Base-by-base conservation (phyloP, 2,888 invertebrate species). In the Cephalotes varians region DNA sequence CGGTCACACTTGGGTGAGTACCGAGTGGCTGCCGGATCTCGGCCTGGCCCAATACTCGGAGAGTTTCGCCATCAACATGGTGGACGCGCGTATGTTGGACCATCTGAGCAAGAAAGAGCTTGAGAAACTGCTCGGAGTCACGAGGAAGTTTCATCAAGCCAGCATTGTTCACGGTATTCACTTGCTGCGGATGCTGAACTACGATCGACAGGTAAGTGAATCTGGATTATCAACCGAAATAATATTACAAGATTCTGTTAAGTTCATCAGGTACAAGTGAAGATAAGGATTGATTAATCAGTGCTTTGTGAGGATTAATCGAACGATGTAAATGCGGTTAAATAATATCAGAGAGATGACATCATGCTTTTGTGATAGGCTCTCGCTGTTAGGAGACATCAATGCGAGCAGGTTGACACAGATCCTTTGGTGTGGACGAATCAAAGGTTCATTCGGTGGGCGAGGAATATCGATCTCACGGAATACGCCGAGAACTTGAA, bases 401-500 rank as follows among this genome's bases (percentile, higher is more conserved):
- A 98, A 93, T 98, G 98, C 94, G 98, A 98, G 94, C 97, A 97
- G 90, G 96, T 97, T 83, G 98, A 98, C 93, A 97, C 97, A 6
- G 99, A 99, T 95, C 98, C 98, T 71, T 96, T 99, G 90, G 98
- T 99, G 74, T 99, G 99, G 99, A 98, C 98, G 91, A 99, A 98
- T 95, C 98, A 98, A 94, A 96, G 98, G 93, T 98, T 99, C 94
- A 97, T 98, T 92, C 97, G 98, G 93, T 99, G 99, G 99, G 97
- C 98, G 40, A 96, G 98, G 92, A 98, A 97, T 94, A 98, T 99
- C 93, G 98, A 99, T 95, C 96, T 99, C 92, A 97, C 97, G 83
- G 99, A 99, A 96, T 99, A 98, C 94, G 98, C 98, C 89, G 98
- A 98, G 89, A 98, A 98, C 95, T 96, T 99, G 58, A 98, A 98